A percentile compares a stretch with the other conserved stretches of the same genome.
Conservation (phyloP, 2,888 invertebrate genomes). For the Erebia ligea region DNA sequence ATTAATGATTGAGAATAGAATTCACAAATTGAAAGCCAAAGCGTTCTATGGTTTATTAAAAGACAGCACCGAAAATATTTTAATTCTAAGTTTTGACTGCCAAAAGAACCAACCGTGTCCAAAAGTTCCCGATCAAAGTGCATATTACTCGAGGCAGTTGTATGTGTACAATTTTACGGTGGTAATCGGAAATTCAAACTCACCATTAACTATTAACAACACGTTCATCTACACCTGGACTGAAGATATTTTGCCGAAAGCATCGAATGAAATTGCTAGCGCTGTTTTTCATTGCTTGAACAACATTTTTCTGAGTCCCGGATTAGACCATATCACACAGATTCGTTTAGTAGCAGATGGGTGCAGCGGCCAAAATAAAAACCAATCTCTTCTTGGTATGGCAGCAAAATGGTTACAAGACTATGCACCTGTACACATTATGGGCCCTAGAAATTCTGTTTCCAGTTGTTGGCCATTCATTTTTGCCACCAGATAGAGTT, state of each 20-base stretch:
- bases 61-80: not conserved
- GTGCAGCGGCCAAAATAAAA: too few relatives aligned
- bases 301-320: too few relatives aligned
- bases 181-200: not conserved
- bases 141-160: not conserved
- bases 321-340: too few relatives aligned
- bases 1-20: not conserved
- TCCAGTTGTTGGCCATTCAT: too few relatives aligned
- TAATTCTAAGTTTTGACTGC: not conserved
- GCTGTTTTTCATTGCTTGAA: too few relatives aligned
- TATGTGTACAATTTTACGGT: not conserved
- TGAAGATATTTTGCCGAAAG: not conserved
- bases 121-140: not conserved
- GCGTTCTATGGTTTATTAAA: not conserved
- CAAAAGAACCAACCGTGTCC: not conserved
- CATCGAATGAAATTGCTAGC: not conserved
- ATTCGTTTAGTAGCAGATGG: too few relatives aligned
- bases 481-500: too few relatives aligned
- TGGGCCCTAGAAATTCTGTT: too few relatives aligned
- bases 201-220: not conserved
- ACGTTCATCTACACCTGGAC: not conserved
- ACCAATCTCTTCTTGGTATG: too few relatives aligned
- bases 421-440: too few relatives aligned
- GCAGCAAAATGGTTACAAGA: too few relatives aligned
- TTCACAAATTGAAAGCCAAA: not conserved